phyloP scores from a whole-genome alignment of 2,888 invertebrate species.

The Crocallis elinguaria region DNA sequence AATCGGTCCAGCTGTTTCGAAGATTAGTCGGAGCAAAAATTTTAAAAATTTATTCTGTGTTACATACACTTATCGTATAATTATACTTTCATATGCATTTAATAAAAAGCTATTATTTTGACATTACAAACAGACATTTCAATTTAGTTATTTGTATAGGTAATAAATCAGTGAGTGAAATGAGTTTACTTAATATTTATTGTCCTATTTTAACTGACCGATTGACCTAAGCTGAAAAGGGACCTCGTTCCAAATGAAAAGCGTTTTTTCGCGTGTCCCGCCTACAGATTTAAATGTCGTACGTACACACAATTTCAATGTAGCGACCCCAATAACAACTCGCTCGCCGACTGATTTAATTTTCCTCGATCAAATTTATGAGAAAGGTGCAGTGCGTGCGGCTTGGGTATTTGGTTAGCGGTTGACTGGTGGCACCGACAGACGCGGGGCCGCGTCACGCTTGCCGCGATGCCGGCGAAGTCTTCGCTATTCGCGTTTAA shows the following conservation, averaged over 20 bases:
- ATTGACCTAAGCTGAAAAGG: constrained; percentile 23
- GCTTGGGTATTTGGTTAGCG: constrained; percentile 37
- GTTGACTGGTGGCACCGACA: constrained; percentile 49
- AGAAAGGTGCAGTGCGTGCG: constrained; percentile 31
- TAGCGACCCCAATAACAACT: constrained; percentile 27
- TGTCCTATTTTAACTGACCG: constrained; percentile 10
- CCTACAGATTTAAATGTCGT: constrained; percentile 32
- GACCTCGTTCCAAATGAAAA: constrained; percentile 36
- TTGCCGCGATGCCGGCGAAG: constrained; percentile 15
- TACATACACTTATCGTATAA: too few relatives aligned
- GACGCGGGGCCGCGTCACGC: constrained; percentile 23
- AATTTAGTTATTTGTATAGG: too few relatives aligned
- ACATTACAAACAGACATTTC: too few relatives aligned
- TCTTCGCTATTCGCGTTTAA: constrained; percentile 58
- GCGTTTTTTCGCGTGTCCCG: constrained; percentile 35
- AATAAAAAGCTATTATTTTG: too few relatives aligned
- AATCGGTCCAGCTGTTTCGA: too few relatives aligned
- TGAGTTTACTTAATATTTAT: constrained; percentile 13
- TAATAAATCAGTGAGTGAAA: too few relatives aligned
- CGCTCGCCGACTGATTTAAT: constrained; percentile 16
- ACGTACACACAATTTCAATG: constrained; percentile 17
- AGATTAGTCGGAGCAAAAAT: too few relatives aligned
- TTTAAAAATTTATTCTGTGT: too few relatives aligned
- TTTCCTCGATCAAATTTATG: constrained; percentile 20
- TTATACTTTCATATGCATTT: too few relatives aligned